Conservation (phyloP, 2,888 invertebrate species). For the Cynaeus angustus region DNA sequence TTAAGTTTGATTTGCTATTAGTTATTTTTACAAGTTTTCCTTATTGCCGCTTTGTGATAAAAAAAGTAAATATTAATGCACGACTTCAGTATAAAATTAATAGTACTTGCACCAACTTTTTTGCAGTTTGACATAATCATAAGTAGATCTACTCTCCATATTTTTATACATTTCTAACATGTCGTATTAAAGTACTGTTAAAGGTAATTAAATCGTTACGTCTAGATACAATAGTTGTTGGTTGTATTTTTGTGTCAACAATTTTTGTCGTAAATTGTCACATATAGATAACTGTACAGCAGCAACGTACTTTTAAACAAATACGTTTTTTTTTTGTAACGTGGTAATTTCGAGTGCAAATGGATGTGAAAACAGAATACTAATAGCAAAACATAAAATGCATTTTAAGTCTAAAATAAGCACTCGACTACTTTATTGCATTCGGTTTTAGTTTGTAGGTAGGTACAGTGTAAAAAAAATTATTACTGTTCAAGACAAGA, state of each 20-base stretch:
- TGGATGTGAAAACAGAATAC: neutral
- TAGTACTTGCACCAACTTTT: too few species aligned
- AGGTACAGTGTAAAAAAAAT: too few species aligned
- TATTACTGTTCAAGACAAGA: too few species aligned
- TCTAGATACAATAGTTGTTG: neutral
- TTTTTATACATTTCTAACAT: neutral
- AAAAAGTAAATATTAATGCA: too few species aligned
- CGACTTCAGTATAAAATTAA: too few species aligned
- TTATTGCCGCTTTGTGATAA: too few species aligned
- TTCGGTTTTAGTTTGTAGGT: too few species aligned
- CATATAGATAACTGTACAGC: neutral
- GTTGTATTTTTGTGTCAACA: conserved; percentile 3
- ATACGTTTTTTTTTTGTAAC: neutral
- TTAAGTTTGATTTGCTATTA: too few species aligned
- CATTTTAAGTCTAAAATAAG: neutral
- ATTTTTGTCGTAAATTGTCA: conserved; percentile 3
- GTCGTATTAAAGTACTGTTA: neutral
- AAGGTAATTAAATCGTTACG: conserved; percentile 1
- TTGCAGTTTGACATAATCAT: too few species aligned
- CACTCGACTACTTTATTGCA: neutral
- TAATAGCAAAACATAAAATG: conserved; percentile 11
- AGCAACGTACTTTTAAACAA: conserved; percentile 3
- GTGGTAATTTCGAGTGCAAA: conserved; percentile 7
- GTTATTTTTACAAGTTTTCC: too few species aligned
- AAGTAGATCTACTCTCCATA: too few species aligned